A percentile compares a stretch with the other conserved stretches of the same genome.
Evolutionary conservation across 92 coral and sea anemone genomes (phyloP).

Genomic region (Phenganax stokvisi): DNA sequence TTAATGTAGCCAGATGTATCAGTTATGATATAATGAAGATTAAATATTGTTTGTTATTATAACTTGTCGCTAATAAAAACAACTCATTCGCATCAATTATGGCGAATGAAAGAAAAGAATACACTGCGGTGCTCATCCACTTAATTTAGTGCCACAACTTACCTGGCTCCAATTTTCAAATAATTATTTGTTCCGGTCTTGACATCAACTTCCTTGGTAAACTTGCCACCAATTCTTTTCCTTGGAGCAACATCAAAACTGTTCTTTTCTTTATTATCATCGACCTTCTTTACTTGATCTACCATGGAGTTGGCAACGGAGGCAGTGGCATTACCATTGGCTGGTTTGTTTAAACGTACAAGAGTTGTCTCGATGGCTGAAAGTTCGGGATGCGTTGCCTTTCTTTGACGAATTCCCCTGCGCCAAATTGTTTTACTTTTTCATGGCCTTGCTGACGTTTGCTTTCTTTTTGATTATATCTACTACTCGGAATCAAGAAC

Average conservation of each 20-base stretch:
- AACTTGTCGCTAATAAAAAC: constrained; percentile 5
- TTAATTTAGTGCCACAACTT: background rate
- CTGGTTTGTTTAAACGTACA: background rate
- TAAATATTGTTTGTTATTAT: no score
- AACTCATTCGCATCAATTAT: background rate
- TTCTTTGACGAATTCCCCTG: background rate
- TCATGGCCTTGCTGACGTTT: constrained; percentile 3
- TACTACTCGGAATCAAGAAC: constrained; percentile 33
- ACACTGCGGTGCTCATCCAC: background rate
- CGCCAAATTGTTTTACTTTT: background rate
- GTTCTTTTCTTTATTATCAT: background rate
- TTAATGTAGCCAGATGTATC: no score
- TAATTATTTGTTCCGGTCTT: constrained; percentile 13
- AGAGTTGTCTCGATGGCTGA: constrained; percentile 6
- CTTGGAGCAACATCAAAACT: constrained; percentile 29
- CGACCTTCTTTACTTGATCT: constrained; percentile 4
- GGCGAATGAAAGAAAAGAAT: no score
- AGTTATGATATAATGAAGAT: no score
- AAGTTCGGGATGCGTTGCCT: constrained; percentile 24
- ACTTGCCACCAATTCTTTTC: constrained; percentile 34
- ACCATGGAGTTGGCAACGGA: background rate
- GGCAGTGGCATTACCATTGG: background rate
- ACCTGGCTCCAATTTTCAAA: constrained; percentile 18
- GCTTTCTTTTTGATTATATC: background rate
- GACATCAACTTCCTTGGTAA: constrained; percentile 36